Percentiles rank a stretch among this genome's conserved stretches.
phyloP scores from a whole-genome alignment of 2,113 vertebrate genomes.

The Alethe castanea region DNA sequence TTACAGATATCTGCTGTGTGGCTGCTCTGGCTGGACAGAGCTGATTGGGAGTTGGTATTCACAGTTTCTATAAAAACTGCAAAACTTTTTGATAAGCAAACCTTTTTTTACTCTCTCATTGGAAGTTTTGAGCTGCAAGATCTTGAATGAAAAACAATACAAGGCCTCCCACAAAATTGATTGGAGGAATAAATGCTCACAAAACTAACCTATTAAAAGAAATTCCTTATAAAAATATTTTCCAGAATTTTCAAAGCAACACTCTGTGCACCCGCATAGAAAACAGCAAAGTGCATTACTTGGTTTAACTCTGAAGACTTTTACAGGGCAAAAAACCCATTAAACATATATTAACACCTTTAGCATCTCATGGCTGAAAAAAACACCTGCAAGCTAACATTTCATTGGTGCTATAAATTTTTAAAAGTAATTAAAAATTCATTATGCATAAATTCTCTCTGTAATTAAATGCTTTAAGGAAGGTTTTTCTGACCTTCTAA shows the following conservation, averaged over 20 bases:
- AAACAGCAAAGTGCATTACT: background rate
- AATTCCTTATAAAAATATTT: background rate
- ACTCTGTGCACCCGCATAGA: background rate
- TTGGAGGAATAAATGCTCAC: background rate
- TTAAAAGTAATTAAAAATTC: background rate
- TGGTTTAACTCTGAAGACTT: background rate
- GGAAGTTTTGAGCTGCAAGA: background rate
- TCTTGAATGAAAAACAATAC: background rate
- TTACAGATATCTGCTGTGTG: background rate
- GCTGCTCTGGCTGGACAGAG: background rate
- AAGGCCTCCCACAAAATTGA: background rate
- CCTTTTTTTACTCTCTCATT: rapidly evolving
- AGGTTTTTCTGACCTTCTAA: background rate
- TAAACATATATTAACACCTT: background rate
- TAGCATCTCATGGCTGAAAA: background rate
- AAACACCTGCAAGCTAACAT: background rate
- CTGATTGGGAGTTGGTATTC: background rate
- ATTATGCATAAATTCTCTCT: background rate
- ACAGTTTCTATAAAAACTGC: background rate
- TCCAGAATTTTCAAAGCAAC: background rate
- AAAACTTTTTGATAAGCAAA: background rate
- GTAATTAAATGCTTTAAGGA: background rate
- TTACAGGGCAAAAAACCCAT: background rate
- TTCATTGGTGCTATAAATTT: background rate
- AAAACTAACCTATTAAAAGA: background rate